A percentile compares a stretch with the other conserved stretches of the same genome.
phyloP scores from a whole-genome alignment of 1,140 invertebrate species.

The Papilio aristodemus region DNA sequence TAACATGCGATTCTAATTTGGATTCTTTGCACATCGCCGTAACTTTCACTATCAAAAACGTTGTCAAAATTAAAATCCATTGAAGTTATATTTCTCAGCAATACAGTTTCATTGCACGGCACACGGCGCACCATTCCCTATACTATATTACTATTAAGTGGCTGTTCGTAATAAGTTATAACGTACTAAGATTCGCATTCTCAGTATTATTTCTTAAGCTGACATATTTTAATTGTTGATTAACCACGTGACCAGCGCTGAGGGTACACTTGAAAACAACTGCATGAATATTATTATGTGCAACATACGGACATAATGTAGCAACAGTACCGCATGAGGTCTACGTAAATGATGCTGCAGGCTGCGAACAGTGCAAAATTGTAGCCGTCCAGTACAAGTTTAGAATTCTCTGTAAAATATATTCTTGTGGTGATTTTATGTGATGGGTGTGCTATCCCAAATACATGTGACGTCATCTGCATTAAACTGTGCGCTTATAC shows the following conservation, averaged over 20 bases:
- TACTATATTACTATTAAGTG: not conserved
- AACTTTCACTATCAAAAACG: constrained; percentile 1
- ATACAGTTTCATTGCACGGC: not conserved
- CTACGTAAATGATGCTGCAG: not conserved
- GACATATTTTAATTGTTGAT: not conserved
- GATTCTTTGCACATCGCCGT: not conserved
- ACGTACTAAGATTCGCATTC: not conserved
- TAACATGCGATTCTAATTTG: not conserved
- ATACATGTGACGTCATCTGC: too few relatives aligned
- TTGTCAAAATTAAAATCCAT: not conserved
- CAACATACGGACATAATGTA: not conserved
- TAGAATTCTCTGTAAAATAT: too few relatives aligned
- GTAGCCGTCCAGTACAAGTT: too few relatives aligned
- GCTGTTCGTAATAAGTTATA: not conserved
- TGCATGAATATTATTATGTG: not conserved
- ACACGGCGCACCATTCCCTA: constrained; percentile 13
- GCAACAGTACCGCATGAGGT: not conserved
- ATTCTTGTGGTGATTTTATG: too few relatives aligned
- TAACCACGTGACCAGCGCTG: not conserved
- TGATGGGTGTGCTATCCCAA: too few relatives aligned
- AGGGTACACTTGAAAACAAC: not conserved
- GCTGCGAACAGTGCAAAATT: not conserved
- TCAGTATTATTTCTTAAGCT: not conserved
- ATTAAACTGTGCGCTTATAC: too few relatives aligned
- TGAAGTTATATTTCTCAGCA: not conserved